Evolutionary conservation across 2,113 vertebrate species (phyloP), one percentile per base, ranked within the genome.

Genomic region (Prinia subflava): DNA sequence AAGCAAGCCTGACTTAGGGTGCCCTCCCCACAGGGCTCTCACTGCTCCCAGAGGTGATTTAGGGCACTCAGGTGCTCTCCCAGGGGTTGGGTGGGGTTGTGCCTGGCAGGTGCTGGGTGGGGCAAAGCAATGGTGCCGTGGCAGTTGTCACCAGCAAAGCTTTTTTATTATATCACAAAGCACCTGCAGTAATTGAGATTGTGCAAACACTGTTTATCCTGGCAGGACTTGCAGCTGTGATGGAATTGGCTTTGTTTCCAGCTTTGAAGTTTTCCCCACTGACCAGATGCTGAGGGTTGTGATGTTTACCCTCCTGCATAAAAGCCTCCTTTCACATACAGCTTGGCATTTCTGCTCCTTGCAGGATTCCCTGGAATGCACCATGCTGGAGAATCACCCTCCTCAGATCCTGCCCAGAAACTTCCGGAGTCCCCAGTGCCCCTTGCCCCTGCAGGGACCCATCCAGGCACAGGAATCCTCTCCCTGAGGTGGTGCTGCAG

Each of bases 181-280:
- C 33, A 92, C 64, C 64, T 59, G 76, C 33, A 74, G 86, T 41
- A 27, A 81, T 1, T 86, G 92, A 59, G 68, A 81, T 47, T 92
- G 68, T 90, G 83, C 86, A 89, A 93, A 90, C 60, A 77, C 68
- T 10, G 20, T 91, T 94, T 70, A 75, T 87, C 81, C 81, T 69
- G 20, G 71, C 64, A 89, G 92, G 67, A 52, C 56, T 57, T 8
- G 3, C 89, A 65, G 89, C 89, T 52, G 64, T n/a, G 46, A 65
- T 46, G 21, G 46, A 49, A 33, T 31, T 71, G 67, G 27, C 62
- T 93, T 95, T 83, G 87, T 76, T 92, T 90, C 75, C 56, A 71
- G 73, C 87, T 95, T 88, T 90, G 91, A 88, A 86, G 87, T 75
- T 88, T 80, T 95, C 94, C 90, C 94, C 42, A 11, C 57, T 92